Evolutionary conservation across 2,113 vertebrate genomes (phyloP).

Genomic region (Notechis scutatus): DNA sequence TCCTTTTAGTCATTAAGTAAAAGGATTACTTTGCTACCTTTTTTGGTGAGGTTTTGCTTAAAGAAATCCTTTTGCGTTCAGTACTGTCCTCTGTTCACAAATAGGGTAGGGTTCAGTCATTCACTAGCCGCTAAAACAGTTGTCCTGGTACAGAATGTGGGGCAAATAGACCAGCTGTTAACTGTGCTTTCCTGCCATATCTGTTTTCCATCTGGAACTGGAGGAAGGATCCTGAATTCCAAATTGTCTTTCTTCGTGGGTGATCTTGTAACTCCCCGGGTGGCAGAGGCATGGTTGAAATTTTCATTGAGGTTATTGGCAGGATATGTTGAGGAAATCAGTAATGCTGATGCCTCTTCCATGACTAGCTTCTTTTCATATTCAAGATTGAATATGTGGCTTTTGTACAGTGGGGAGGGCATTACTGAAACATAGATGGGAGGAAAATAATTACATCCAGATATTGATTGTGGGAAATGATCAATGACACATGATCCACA

Average conservation of each 20-base stretch:
- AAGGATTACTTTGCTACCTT: background rate
- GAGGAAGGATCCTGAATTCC: conserved; percentile 17
- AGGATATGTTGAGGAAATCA: conserved; percentile 34
- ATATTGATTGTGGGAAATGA: conserved; percentile 33
- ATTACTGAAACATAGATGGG: conserved; percentile 36
- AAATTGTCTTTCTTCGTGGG: conserved; percentile 32
- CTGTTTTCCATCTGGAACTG: background rate
- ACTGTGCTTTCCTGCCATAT: background rate
- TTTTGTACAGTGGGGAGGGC: conserved; percentile 19
- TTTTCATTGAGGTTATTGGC: conserved; percentile 60
- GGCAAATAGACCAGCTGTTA: background rate
- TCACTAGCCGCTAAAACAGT: background rate
- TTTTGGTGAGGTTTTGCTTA: background rate
- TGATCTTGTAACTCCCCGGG: conserved; percentile 42
- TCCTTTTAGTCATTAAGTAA: background rate
- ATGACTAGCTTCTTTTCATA: conserved; percentile 28
- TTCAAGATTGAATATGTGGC: conserved; percentile 46
- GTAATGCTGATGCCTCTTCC: conserved; percentile 38
- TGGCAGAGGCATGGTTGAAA: conserved; percentile 31
- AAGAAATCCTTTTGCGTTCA: background rate
- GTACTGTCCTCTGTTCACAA: background rate
- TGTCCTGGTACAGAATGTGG: background rate
- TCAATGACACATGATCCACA: conserved; percentile 40
- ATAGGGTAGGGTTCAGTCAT: background rate
- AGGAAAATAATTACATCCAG: conserved; percentile 52